Base-by-base conservation (phyloP, 1,140 invertebrate species). In the Apis dorsata region DNA sequence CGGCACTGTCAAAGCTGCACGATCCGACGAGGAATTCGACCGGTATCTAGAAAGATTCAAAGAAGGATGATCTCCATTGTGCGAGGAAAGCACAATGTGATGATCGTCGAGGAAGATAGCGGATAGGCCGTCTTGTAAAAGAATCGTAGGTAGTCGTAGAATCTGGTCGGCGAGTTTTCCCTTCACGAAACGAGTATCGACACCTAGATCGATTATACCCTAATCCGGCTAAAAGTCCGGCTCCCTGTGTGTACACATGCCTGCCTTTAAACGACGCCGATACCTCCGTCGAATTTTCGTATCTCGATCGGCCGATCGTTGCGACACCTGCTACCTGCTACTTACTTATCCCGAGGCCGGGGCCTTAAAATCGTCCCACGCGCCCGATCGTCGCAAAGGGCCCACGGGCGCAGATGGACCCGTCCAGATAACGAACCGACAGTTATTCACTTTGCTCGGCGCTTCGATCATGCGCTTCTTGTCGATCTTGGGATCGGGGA, bases 251-350 rank as follows among this genome's bases (percentile, higher is more conserved):
- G 73, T n/a, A 10, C n/a, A 34, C 34, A 17, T 51, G 88, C 79
- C 83, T 85, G 86, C 84, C 84, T 66, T 62, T 85, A 88, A 85
- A 86, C 86, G 86, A 85, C 81, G 86, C 79, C 76, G 84, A 88
- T 89, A 82, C 85, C 19, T 87, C 78, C 85, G 73, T 83, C 80
- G 82, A 75, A 89, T 86, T 49, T 49, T 81, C 73, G 78, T 90
- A 92, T 91, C 91, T 87, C 65, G 28, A 51, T 28, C 24, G 65
- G 34, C 73, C 76, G 73, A 91, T 92, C 91, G 81, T 88, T 79
- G 78, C 28, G 88, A 92, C 90, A 92, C 91, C 88, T 92, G 89
- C 90, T 92, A 92, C 91, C 90, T 91, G 91, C 89, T 92, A 86
- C 88, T 86, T 86, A 89, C 73, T 86, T 86, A 85, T 85, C 82